A percentile compares a stretch with the other conserved stretches of the same genome.
These are phyloP conservation scores for Rotaria sp. DNA, from an alignment of 2,888 invertebrate genomes.

Conservation along the genomic window DNA sequence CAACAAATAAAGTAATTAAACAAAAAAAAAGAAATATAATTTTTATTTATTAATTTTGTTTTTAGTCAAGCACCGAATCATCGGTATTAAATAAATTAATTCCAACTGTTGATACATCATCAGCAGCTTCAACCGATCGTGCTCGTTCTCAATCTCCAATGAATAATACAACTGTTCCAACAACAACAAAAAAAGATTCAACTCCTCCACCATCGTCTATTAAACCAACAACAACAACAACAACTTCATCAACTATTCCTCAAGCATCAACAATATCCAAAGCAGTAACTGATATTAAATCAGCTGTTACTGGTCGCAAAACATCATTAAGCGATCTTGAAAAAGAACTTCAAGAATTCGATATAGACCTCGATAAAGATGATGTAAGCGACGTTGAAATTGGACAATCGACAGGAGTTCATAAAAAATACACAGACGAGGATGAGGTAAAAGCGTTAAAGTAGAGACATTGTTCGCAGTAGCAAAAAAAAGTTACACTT, in stretches of 20 bases:
- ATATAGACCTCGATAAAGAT: conserved; percentile 25
- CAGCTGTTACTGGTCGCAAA: background rate
- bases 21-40: background rate
- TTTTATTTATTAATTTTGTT: background rate
- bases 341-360: conserved; percentile 29
- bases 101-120: background rate
- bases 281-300: background rate
- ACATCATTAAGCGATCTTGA: conserved; percentile 18
- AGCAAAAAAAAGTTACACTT: background rate
- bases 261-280: background rate
- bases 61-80: background rate
- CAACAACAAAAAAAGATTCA: background rate
- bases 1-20: background rate
- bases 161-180: too few relatives aligned
- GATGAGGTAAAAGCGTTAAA: background rate
- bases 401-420: background rate
- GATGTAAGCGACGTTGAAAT: conserved; percentile 15
- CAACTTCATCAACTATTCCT: background rate
- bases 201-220: background rate
- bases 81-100: background rate
- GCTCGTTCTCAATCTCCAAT: conserved; percentile 20
- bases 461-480: background rate
- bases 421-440: background rate
- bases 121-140: background rate
- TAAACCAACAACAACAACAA: background rate